Evolutionary conservation across 1,140 invertebrate genomes (phyloP), one percentile per base, ranked within the genome.

Genomic region (Trichonephila inaurata): DNA sequence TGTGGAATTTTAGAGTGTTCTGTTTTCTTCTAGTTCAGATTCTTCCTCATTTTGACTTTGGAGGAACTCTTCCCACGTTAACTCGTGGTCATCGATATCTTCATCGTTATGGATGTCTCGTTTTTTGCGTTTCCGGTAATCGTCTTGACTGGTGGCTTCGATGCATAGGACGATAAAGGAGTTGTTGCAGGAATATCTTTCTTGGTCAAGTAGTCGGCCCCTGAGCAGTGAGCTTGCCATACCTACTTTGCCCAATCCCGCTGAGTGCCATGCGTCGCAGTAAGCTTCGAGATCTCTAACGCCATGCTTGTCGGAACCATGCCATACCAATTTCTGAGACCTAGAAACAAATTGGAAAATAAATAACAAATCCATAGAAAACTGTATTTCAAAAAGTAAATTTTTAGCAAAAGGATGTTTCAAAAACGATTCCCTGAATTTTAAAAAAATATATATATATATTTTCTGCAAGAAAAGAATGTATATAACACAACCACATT

Each of bases 241-340:
- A 4, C 98, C 98, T 8, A 97, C 96, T 95, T 97, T 97, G 93
- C 97, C 97, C 0, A 94, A 77, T 21, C 94, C 58, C 66, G 97
- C 96, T 5, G 97, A 97, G 95, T 98, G 97, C 99, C 99, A 99
- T 28, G 98, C 98, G 94, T 99, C 97, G 96, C 99, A 99, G 95
- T 98, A 98, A 1, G 97, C 97, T 95, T 98, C 98, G 95, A 98
- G 96, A 5, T 98, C 97, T 66, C 98, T 96, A 94, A 98, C 97
- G 0, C 99, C 99, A 91, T 97, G 97, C 8, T 97, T 96, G 94
- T 98, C 97, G 0, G 98, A 98, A 0, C 99, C 99, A 95, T 99
- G 99, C 99, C 99, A 99, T 19, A 98, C 97, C 58, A 98, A 96
- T 95, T 99, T 99, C 95, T 99, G 97, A 0, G 98, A 97, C 98